Conservation (phyloP, 2,797 vertebrate genomes). For the Amblyraja radiata region DNA sequence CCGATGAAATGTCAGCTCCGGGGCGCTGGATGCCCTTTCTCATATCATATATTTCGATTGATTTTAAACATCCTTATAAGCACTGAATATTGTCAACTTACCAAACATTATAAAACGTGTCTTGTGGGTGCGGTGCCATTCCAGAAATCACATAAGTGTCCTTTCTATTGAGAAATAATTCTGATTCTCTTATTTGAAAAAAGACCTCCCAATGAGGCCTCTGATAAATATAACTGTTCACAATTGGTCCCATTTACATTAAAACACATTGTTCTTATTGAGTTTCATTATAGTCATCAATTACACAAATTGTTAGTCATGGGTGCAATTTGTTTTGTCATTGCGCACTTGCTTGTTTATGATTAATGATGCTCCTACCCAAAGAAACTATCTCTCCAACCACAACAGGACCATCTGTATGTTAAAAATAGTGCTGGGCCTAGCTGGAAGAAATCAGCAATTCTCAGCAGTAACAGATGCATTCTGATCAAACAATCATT, state of each 20-base stretch:
- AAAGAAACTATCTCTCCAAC: background rate
- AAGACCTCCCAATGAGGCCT: background rate
- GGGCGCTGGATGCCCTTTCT: background rate
- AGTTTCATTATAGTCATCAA: background rate
- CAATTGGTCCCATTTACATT: background rate
- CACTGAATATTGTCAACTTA: background rate
- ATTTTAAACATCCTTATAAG: background rate
- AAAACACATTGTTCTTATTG: background rate
- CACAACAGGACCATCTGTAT: background rate
- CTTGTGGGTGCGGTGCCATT: too few relatives aligned
- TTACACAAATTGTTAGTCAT: background rate
- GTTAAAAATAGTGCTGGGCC: background rate
- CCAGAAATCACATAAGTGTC: background rate
- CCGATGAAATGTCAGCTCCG: background rate
- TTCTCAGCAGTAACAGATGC: background rate
- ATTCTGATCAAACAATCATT: constrained; percentile 18
- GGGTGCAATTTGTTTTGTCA: background rate
- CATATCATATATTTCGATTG: background rate
- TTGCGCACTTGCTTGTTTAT: background rate
- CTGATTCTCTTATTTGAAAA: background rate
- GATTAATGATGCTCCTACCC: too few relatives aligned
- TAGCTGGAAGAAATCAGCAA: background rate
- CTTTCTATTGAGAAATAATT: background rate
- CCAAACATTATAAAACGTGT: background rate
- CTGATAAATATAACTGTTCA: background rate